Evolutionary conservation across 2,888 invertebrate species (phyloP), one percentile per base, ranked within the genome.

Genomic region (Dorcus parallelipipedus): DNA sequence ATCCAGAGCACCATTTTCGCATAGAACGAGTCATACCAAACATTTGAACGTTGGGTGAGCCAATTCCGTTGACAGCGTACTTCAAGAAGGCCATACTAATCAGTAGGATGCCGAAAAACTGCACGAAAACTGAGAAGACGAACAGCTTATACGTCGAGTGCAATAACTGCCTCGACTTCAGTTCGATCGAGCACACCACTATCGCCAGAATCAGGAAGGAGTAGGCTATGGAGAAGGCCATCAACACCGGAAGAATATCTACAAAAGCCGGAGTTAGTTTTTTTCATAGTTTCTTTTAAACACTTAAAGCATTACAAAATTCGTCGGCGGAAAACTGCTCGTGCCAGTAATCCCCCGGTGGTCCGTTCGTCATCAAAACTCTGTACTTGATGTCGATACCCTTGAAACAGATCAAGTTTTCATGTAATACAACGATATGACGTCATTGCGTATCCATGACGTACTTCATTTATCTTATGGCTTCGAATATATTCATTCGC

Each of bases 241-340:
- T 83, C 10, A 95, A 80, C 7, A 92, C 86, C 48, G 94, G 94
- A 0, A 95, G 81, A 56, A 95, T 93, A 75, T 93, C 95, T 96
- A 83, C 5, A 82, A 82, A 56, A 33, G 3, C 7, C 6, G 6
- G 26, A 3, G 26, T 33, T 33, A 33, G 6, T 6, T 6, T 20
- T 14, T n/a, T 14, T 26, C 9, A 39, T n/a, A 6, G 41, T n/a
- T 52, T 10, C 47, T 4, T 9, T n/a, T 14, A 49, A 20, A 23
- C 14, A n/a, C 14, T 14, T 45, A 38, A 51, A 71, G 58, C 82
- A 91, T 88, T 82, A 93, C 95, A 94, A 79, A 95, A 95, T 79
- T 97, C 94, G 76, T 97, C 96, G 7, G 95, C 95, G 0, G 95
- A 95, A 74, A 95, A 95, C 72, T 97, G 95, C 71, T 91, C 87